Evolutionary conservation across 2,113 vertebrate species (phyloP).

Genomic region (Nycticorax nycticorax): DNA sequence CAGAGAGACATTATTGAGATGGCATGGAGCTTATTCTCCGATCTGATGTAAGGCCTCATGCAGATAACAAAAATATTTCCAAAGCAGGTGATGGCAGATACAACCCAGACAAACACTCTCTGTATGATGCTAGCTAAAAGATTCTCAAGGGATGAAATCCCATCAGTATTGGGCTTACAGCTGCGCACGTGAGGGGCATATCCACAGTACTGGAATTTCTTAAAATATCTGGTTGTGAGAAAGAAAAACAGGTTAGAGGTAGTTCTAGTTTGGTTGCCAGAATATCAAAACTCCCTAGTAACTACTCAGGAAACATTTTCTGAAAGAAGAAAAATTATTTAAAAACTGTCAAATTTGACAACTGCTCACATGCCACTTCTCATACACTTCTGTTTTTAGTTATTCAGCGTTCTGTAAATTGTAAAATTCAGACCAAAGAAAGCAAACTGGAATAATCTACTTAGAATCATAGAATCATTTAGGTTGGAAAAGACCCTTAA

Average conservation of each 20-base stretch:
- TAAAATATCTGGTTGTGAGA: constrained; percentile 86
- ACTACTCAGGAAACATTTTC: not conserved
- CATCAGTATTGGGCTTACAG: constrained; percentile 96
- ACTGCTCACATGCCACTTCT: not conserved
- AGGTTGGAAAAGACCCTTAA: not conserved
- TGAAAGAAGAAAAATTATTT: not conserved
- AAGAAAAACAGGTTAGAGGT: not conserved
- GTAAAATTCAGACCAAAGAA: not conserved
- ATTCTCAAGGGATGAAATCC: constrained; percentile 94
- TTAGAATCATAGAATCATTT: not conserved
- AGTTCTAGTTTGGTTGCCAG: not conserved
- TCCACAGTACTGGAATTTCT: constrained; percentile 97
- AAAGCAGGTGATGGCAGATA: constrained; percentile 92
- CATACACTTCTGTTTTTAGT: not conserved
- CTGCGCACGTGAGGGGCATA: constrained; percentile 95
- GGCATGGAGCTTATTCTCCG: constrained; percentile 93
- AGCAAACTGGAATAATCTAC: constrained; percentile 58
- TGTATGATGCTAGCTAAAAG: constrained; percentile 93
- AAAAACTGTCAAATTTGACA: not conserved
- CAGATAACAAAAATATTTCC: constrained; percentile 97
- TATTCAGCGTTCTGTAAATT: not conserved
- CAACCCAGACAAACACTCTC: constrained; percentile 97
- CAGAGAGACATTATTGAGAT: constrained; percentile 97
- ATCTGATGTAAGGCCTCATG: constrained; percentile 92
- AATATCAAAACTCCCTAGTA: not conserved